Evolutionary conservation across 92 coral and sea anemone species (phyloP).

Genomic region (Actinernus sp.): DNA sequence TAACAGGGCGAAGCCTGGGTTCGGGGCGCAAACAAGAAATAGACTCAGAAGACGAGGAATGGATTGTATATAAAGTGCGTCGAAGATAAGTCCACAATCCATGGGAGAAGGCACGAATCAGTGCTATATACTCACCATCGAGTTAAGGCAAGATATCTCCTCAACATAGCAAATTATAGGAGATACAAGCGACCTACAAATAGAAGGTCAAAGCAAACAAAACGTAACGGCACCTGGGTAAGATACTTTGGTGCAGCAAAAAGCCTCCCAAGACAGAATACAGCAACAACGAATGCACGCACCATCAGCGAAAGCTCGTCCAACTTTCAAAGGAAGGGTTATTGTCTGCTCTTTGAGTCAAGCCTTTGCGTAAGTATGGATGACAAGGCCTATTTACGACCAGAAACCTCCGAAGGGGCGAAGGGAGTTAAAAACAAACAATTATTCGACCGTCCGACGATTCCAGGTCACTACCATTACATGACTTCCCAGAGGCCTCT

Average conservation of each 20-base stretch:
- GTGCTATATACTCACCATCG: slow-evolving; percentile 51
- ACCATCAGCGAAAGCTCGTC: slow-evolving; percentile 28
- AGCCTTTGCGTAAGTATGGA: slow-evolving; percentile 46
- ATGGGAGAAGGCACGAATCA: slow-evolving; percentile 58
- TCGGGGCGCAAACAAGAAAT: slow-evolving; percentile 41
- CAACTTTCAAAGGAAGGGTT: slow-evolving; percentile 44
- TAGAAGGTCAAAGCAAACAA: slow-evolving; percentile 32
- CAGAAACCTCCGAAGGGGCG: slow-evolving; percentile 52
- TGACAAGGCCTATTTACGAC: slow-evolving; percentile 47
- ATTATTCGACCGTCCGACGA: slow-evolving; percentile 39
- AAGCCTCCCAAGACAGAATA: slow-evolving; percentile 43
- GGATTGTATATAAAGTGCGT: slow-evolving; percentile 44
- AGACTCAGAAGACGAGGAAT: slow-evolving; percentile 62
- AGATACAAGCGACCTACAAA: slow-evolving; percentile 29
- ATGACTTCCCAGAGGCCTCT: slow-evolving; percentile 41
- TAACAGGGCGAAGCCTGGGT: slow-evolving; percentile 38
- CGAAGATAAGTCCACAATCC: slow-evolving; percentile 64
- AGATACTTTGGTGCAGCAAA: slow-evolving; percentile 37
- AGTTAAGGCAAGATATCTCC: slow-evolving; percentile 41
- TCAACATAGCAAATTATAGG: slow-evolving; percentile 41
- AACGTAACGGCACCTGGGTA: slow-evolving; percentile 43
- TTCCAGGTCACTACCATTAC: slow-evolving; percentile 28
- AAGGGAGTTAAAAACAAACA: slow-evolving; percentile 19
- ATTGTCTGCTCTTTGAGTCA: slow-evolving; percentile 1
- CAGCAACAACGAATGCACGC: slow-evolving; percentile 32